Conservation (phyloP, 2,888 invertebrate genomes). For the Ectropis crepuscularia region DNA sequence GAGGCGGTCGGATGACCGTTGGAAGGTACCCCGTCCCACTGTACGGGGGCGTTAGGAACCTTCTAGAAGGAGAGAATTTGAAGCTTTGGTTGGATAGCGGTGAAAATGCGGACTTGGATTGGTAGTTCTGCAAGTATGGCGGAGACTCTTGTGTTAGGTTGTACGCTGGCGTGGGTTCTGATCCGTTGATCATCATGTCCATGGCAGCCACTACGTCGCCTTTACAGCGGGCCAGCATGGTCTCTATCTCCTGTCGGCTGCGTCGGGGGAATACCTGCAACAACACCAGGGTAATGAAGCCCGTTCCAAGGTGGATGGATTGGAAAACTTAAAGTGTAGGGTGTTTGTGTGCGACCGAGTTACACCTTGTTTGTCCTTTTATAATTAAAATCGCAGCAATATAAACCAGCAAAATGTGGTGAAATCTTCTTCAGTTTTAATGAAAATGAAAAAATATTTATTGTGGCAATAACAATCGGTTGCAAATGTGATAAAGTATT, state of each 20-base stretch:
- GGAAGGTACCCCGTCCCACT: conserved; percentile 93
- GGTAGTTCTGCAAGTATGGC: conserved; percentile 77
- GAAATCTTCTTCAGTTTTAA: too few species aligned
- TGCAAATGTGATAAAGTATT: too few species aligned
- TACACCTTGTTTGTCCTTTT: too few species aligned
- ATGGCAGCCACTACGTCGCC: conserved; percentile 97
- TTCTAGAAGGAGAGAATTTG: conserved; percentile 88
- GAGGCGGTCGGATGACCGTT: conserved; percentile 88
- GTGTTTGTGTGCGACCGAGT: background rate
- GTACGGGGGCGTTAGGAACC: conserved; percentile 93
- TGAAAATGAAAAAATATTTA: too few species aligned
- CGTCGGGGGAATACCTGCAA: conserved; percentile 92
- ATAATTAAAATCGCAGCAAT: too few species aligned
- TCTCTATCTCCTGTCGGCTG: conserved; percentile 93
- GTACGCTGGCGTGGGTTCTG: conserved; percentile 65
- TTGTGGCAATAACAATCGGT: too few species aligned
- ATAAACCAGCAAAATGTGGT: too few species aligned
- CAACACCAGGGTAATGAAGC: background rate
- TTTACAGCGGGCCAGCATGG: conserved; percentile 91
- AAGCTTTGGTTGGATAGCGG: conserved; percentile 87
- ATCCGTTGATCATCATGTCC: conserved; percentile 93
- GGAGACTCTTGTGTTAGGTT: conserved; percentile 74
- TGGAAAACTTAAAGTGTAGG: background rate
- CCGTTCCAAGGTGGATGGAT: background rate
- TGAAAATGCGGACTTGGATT: conserved; percentile 91